Percentiles rank a stretch among this genome's conserved stretches.
phyloP scores from a whole-genome alignment of 2,888 invertebrate genomes.

The Cyclophora albipunctata region DNA sequence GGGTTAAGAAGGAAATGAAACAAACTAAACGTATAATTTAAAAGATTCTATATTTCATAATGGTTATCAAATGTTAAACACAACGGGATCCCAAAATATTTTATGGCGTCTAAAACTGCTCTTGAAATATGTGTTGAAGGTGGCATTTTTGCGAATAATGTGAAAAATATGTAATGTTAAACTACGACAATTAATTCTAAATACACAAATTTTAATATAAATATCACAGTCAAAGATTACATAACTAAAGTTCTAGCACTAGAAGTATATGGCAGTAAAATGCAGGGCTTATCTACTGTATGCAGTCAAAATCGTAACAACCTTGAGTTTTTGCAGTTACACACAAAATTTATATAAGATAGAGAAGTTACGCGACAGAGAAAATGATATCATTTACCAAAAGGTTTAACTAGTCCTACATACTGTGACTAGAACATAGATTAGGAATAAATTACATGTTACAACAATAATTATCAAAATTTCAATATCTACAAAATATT shows the following conservation, averaged over 20 bases:
- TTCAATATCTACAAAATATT: conserved; percentile 41
- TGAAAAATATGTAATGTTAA: conserved; percentile 21
- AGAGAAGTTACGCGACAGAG: conserved; percentile 13
- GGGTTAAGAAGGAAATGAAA: conserved; percentile 31
- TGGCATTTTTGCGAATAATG: conserved; percentile 22
- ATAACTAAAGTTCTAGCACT: conserved; percentile 62
- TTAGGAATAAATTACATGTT: conserved; percentile 64
- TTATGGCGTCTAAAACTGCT: conserved; percentile 27
- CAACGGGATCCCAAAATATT: conserved; percentile 59
- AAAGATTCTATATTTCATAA: conserved; percentile 57
- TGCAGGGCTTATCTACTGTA: conserved; percentile 42
- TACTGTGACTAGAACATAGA: conserved; percentile 67
- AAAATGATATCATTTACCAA: conserved; percentile 30
- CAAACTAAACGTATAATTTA: conserved; percentile 22
- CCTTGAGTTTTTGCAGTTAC: conserved; percentile 28
- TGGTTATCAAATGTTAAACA: conserved; percentile 39
- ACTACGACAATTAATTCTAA: conserved; percentile 58
- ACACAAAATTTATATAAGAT: conserved; percentile 8
- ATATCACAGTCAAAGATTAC: conserved; percentile 74
- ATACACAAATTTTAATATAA: conserved; percentile 71
- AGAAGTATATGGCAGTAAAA: conserved; percentile 68
- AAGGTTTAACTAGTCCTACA: conserved; percentile 62
- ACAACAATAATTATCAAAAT: conserved; percentile 41
- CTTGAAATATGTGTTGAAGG: conserved; percentile 27
- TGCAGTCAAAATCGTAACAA: conserved; percentile 40